Base-by-base conservation (phyloP, 2,888 invertebrate species). In the Athalia cordata region DNA sequence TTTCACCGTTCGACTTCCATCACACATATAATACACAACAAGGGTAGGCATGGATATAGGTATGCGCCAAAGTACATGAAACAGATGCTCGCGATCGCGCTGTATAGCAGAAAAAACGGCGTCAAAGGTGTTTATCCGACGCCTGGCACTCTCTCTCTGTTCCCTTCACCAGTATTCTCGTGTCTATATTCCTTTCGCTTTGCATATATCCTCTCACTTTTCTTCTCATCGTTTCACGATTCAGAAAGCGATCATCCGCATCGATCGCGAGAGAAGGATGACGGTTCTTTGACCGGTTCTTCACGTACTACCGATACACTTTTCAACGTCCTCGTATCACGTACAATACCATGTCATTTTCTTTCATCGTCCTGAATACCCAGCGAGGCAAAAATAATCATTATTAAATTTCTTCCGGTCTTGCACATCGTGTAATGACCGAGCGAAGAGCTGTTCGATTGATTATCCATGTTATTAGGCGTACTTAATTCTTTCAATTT, bases 101-200 rank as follows among this genome's bases (percentile, higher is more conserved):
- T 55, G 52, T 43, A 52, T 6, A 43, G 11, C 9, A 52, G 72
- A 64, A 65, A 55, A 76, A 65, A 29, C 29, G 52, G 64, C 62
- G 75, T 50, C 75, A 64, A 50, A 76, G 75, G 74, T 74, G 61
- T 74, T 49, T 15, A 11, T 55, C 57, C 70, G 67, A 50, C 9
- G 45, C 43, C 6, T 6, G 13, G 9, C n/a, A 29, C 29, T 29
- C 29, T 57, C 11, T 11, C 57, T 2, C 1, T n/a, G 29, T 29
- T 29, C 29, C 29, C 29, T 29, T 29, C 29, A 29, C 29, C 29
- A 29, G 29, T 29, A 29, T 29, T 29, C 29, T 29, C 29, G 29
- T 29, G 29, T 29, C 29, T 29, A 29, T 29, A 29, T 29, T 2
- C 29, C 29, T 29, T 29, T 29, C 29, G 29, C 29, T 29, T 29